phyloP scores from a whole-genome alignment of 2,797 vertebrate species.

The Geotrypetes seraphini region DNA sequence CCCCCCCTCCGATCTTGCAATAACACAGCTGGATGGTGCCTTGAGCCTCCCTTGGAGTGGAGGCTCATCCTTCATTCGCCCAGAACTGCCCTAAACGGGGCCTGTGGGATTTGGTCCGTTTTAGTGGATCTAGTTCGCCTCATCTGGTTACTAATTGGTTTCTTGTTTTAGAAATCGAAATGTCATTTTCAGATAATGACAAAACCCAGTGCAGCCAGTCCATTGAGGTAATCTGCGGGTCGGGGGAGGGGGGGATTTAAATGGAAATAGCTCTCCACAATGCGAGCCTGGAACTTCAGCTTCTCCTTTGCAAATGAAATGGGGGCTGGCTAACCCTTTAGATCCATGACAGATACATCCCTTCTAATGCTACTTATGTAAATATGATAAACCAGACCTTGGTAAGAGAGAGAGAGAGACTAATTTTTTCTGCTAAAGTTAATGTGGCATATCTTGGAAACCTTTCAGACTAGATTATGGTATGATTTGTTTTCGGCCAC shows the following conservation, averaged over 20 bases:
- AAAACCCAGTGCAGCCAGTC: constrained; percentile 52
- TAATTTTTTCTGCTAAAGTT: constrained; percentile 49
- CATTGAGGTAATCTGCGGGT: constrained; percentile 63
- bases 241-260: constrained; percentile 51
- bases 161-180: constrained; percentile 77
- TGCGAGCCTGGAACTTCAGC: constrained; percentile 41
- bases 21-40: constrained; percentile 50
- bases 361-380: constrained; percentile 55
- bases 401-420: constrained; percentile 30
- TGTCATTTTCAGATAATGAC: constrained; percentile 70
- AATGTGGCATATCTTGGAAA: constrained; percentile 55
- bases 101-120: constrained; percentile 66
- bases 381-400: constrained; percentile 45
- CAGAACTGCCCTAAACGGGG: constrained; percentile 55
- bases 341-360: constrained; percentile 44
- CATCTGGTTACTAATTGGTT: constrained; percentile 78
- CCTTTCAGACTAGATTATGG: constrained; percentile 55
- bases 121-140: constrained; percentile 67
- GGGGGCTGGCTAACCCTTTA: constrained; percentile 36
- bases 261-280: constrained; percentile 53
- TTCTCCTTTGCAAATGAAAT: constrained; percentile 34
- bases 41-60: constrained; percentile 38
- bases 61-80: constrained; percentile 54
- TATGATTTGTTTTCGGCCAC: constrained; percentile 49
- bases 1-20: too few species aligned